These are phyloP conservation scores for Elmis aenea DNA, from an alignment of 2,888 invertebrate genomes.

Conservation along the genomic window DNA sequence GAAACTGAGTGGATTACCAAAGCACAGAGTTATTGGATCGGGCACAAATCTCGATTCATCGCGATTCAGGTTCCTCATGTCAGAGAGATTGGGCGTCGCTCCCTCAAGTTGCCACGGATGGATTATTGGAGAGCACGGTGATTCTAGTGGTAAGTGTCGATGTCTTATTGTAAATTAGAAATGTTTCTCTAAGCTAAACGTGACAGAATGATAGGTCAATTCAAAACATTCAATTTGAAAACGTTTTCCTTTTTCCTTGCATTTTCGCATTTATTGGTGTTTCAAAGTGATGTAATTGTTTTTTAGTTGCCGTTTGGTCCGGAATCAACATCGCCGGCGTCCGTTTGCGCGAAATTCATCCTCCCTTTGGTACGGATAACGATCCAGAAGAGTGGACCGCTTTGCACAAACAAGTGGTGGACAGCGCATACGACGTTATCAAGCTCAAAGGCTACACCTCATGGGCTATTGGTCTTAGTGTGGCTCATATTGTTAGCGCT, in stretches of 20 bases:
- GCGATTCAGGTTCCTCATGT: slow-evolving; percentile 82
- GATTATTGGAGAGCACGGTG: slow-evolving; percentile 92
- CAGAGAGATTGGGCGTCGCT: slow-evolving; percentile 75
- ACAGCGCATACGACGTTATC: slow-evolving; percentile 84
- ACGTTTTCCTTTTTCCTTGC: too few relatives aligned
- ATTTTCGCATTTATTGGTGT: too few relatives aligned
- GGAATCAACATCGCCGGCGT: slow-evolving; percentile 90
- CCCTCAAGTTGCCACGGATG: slow-evolving; percentile 85
- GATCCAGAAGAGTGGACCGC: slow-evolving; percentile 78
- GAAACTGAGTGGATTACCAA: slow-evolving; percentile 87
- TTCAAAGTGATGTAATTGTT: too few relatives aligned
- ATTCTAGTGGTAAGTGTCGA: too few relatives aligned
- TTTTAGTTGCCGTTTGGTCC: slow-evolving; percentile 84
- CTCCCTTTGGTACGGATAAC: slow-evolving; percentile 62
- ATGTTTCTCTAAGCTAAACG: too few relatives aligned
- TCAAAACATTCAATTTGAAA: too few relatives aligned
- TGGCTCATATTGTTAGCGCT: slow-evolving; percentile 57
- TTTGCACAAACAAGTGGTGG: slow-evolving; percentile 75
- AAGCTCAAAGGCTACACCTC: slow-evolving; percentile 83
- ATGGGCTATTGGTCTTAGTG: slow-evolving; percentile 85
- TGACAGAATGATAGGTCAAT: too few relatives aligned
- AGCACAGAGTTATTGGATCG: slow-evolving; percentile 81
- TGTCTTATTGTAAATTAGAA: too few relatives aligned
- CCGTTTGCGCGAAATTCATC: slow-evolving; percentile 70
- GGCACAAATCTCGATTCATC: slow-evolving; percentile 93